Conservation (phyloP, 1,140 invertebrate genomes). For the Lanistes nyassanus region DNA sequence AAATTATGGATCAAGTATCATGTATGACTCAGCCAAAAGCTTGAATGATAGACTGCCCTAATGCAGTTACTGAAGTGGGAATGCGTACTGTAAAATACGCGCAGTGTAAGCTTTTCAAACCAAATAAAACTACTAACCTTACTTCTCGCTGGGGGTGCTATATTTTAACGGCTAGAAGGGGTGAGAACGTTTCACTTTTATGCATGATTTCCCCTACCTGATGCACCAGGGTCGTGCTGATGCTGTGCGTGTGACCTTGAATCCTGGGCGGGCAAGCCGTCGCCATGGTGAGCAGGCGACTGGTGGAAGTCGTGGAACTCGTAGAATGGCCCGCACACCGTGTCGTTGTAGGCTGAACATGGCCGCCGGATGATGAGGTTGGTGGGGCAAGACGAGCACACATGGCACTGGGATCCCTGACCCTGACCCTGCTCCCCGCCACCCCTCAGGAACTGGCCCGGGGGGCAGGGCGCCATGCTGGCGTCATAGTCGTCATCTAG, state of each 20-base stretch:
- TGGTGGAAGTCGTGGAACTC: constrained; percentile 34
- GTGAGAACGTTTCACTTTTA: not conserved
- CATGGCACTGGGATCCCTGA: not conserved
- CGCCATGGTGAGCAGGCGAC: not conserved
- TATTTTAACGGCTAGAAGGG: not conserved
- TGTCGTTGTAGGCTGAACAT: constrained; percentile 23
- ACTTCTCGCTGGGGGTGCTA: not conserved
- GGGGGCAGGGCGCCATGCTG: not conserved
- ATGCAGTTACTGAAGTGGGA: too few relatives aligned
- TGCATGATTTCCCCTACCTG: not conserved
- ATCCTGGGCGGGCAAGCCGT: not conserved
- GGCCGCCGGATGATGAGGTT: constrained; percentile 32
- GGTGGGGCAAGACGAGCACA: constrained; percentile 24
- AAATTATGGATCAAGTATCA: too few relatives aligned
- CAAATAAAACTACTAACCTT: too few relatives aligned
- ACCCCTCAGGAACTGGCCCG: not conserved
- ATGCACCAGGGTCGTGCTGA: not conserved
- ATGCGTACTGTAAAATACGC: too few relatives aligned
- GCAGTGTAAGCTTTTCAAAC: too few relatives aligned
- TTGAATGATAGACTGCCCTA: too few relatives aligned
- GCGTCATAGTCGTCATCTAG: not conserved
- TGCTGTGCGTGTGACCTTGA: not conserved
- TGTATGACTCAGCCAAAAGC: too few relatives aligned
- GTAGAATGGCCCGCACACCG: constrained; percentile 30
- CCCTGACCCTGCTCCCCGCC: not conserved